Percentiles rank a stretch among this genome's conserved stretches.
phyloP scores from a whole-genome alignment of 2,113 vertebrate species.

The Periophthalmus modestus region DNA sequence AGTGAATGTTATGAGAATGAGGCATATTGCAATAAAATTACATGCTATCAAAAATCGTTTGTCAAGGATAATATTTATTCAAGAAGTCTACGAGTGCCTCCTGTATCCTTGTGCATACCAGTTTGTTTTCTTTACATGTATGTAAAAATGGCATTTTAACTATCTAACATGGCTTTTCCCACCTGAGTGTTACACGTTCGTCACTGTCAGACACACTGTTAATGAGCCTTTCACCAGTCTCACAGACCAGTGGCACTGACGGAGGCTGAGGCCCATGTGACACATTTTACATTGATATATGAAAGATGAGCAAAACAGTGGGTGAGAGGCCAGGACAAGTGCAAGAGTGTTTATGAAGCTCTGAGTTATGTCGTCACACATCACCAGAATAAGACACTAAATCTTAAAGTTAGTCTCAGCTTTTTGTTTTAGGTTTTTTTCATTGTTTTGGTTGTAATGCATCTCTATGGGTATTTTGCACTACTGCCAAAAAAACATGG shows the following conservation, averaged over 20 bases:
- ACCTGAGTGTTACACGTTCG: slow-evolving; percentile 13
- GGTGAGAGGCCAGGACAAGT: background rate
- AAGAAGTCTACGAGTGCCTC: background rate
- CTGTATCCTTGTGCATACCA: background rate
- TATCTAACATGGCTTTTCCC: background rate
- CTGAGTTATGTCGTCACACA: no score
- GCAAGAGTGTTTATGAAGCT: background rate
- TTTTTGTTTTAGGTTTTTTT: no score
- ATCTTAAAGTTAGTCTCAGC: no score
- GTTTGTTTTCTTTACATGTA: background rate
- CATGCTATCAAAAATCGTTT: background rate
- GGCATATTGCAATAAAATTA: background rate
- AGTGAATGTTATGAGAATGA: no score
- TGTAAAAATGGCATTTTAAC: slow-evolving; percentile 37
- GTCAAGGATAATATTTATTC: background rate
- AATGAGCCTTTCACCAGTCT: slow-evolving; percentile 17
- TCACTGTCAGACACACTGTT: slow-evolving; percentile 24
- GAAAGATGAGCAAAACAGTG: slow-evolving; percentile 1
- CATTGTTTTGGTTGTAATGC: no score
- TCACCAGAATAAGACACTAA: no score
- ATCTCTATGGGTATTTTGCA: no score
- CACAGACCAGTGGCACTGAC: slow-evolving; percentile 23
- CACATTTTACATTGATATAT: slow-evolving; percentile 35
- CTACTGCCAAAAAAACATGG: no score
- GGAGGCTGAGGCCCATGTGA: slow-evolving; percentile 24